phyloP scores from a whole-genome alignment of 2,797 vertebrate species.

The Thamnophis elegans region DNA sequence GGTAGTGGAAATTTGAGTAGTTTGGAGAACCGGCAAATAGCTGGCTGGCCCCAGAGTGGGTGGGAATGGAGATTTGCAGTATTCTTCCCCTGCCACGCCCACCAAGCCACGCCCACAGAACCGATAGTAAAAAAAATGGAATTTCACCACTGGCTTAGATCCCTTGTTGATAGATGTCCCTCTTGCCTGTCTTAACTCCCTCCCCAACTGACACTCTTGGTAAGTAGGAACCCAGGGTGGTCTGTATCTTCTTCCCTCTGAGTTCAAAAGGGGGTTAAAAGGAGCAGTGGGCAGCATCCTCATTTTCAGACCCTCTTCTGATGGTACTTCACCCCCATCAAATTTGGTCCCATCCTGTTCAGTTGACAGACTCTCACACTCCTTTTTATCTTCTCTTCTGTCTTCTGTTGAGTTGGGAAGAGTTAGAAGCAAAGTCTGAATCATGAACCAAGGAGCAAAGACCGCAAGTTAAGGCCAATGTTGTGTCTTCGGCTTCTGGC shows the following conservation, averaged over 20 bases:
- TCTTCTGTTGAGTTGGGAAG: neutral
- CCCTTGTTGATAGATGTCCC: neutral
- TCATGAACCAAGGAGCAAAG: neutral
- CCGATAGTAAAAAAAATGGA: too few relatives aligned
- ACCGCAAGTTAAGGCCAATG: neutral
- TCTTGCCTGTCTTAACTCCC: neutral
- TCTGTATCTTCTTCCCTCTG: neutral
- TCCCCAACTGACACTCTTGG: neutral
- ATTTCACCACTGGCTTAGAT: neutral
- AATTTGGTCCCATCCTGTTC: neutral
- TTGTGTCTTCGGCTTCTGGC: neutral
- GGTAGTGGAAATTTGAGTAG: too few relatives aligned
- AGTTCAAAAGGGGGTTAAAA: neutral
- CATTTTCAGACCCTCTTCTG: neutral
- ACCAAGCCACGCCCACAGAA: too few relatives aligned
- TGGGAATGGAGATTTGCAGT: too few relatives aligned
- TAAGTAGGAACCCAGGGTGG: neutral
- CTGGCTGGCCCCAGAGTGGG: too few relatives aligned
- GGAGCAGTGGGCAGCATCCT: neutral
- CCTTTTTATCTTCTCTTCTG: neutral
- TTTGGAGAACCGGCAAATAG: too few relatives aligned
- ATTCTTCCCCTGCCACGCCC: too few relatives aligned
- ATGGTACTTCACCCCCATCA: neutral
- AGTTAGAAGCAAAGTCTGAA: neutral
- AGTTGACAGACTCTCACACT: neutral